Evolutionary conservation across 2,113 vertebrate genomes (phyloP), one percentile per base, ranked within the genome.

Genomic region (Fukomys damarensis): DNA sequence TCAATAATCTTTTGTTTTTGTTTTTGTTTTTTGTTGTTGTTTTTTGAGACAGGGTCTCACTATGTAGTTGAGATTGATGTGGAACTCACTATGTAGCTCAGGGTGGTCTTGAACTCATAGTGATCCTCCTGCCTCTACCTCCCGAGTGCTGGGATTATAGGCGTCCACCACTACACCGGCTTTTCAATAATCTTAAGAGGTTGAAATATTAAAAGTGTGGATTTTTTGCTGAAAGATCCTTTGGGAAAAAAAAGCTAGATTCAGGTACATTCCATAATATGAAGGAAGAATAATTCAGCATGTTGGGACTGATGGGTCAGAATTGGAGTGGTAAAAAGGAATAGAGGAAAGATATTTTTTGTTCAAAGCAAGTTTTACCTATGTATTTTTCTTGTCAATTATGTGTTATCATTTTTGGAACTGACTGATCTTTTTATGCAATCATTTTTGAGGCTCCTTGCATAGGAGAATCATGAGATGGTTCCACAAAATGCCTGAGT

Each of bases 401-500:
- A 28, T 20, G 12, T 12, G 7, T 76, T 59, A 93, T 46, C 87
- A 59, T 49, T 74, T 96, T 79, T 95, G 63, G 52, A 97, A 93
- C 19, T 96, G 81, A 95, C 19, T 88, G 72, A 28, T 4, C 4
- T 24, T 1, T 35, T 97, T 97, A 28, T 85, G 35, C 35, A 81
- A 81, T 79, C 0, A 0, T 19, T 97, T 97, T 88, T 96, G 11
- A 92, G 5, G 0, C 86, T 90, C 9, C 83, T 10, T 83, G 56
- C 46, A 86, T 38, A 35, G 68, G 4, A 97, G 58, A 89, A 43
- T 52, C 43, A 52, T 13, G 97, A 92, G 5, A 13, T 61, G 16
- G 68, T 96, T 84, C 24, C 86, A 97, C n/a, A 93, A 97, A 94
- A 38, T 41, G 81, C 82, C 63, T 58, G 94, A 97, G 83, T 94